Base-by-base conservation (phyloP, 2,888 invertebrate species). In the Sphaerophoria rueppellii region DNA sequence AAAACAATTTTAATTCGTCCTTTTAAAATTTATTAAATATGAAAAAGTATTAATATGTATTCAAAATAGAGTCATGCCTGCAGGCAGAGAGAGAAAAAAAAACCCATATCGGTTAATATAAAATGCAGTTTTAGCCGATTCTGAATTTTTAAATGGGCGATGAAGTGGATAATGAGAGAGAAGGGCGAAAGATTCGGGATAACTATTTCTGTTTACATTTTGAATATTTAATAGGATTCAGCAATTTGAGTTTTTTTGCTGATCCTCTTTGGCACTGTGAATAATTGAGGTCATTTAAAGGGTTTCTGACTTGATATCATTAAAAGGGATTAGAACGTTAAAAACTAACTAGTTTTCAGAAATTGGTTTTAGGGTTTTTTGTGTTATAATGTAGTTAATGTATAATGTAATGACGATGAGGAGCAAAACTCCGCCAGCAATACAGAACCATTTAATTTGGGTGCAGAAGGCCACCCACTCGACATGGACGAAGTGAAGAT, bases 1-100 rank as follows among this genome's bases (percentile, higher is more conserved):
- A 77, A 82, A 82, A 78, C 57, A 82, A 55, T 77, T 73, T 69
- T 78, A 69, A 76, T 72, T 55, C 34, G 65, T 34, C 40, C 35
- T 54, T 16, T 32, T 32, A 46, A 60, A 60, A 60, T 60, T 43
- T 60, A 58, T 58, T 24, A 24, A 24, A 24, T 60, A 43, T 43
- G 60, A 60, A 60, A 60, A 24, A 37, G 9, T 12, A 43, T 43
- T 43, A 43, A 43, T 24, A 43, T 43, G 43, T 4, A 43, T 9
- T 9, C 40, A 40, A 4, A 58, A 40, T 11, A 50, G 37, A 58
- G 37, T 37, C 35, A 57, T 34, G 14, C 24, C 24, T 24, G 24
- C 24, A 24, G 24, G 35, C 35, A 34, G 34, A n/a, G 14, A n/a
- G n/a, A 9, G 9, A 52, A 9, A 52, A 52, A 35, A 55, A 35